Conservation (phyloP, 2,797 vertebrate species). For the Lepilemur ruficaudatus region DNA sequence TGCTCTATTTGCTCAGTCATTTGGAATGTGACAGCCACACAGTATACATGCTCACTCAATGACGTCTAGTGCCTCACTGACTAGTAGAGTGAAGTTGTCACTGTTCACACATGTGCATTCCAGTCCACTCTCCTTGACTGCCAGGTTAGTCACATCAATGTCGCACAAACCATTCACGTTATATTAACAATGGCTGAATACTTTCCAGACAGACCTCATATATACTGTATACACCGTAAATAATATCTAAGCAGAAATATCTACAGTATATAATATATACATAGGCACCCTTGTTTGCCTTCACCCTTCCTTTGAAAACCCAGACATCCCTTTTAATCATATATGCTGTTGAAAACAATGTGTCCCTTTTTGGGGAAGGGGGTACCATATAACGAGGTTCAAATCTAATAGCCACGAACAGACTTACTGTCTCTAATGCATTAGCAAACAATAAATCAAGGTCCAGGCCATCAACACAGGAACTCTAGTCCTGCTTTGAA, state of each 20-base stretch:
- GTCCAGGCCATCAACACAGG: background rate
- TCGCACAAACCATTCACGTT: too few relatives aligned
- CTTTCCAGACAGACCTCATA: background rate
- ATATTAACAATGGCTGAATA: too few relatives aligned
- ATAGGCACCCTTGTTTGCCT: background rate
- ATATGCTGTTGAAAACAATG: background rate
- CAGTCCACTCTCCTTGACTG: too few relatives aligned
- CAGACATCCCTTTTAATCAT: background rate
- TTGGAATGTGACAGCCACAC: too few relatives aligned
- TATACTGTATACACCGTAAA: background rate
- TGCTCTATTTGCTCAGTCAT: too few relatives aligned
- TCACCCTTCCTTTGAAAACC: background rate
- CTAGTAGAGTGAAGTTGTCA: too few relatives aligned
- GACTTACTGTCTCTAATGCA: background rate
- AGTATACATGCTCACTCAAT: too few relatives aligned
- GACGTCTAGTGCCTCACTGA: too few relatives aligned
- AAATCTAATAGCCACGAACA: conserved; percentile 36
- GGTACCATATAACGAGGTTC: background rate
- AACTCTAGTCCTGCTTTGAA: conserved; percentile 19
- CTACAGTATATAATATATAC: background rate
- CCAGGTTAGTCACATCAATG: too few relatives aligned
- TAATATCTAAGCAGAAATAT: background rate
- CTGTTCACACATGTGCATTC: too few relatives aligned
- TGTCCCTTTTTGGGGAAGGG: background rate
- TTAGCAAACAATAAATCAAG: background rate